Evolutionary conservation across 1,140 invertebrate genomes (phyloP), one percentile per base, ranked within the genome.

Genomic region (Orchesella cincta): DNA sequence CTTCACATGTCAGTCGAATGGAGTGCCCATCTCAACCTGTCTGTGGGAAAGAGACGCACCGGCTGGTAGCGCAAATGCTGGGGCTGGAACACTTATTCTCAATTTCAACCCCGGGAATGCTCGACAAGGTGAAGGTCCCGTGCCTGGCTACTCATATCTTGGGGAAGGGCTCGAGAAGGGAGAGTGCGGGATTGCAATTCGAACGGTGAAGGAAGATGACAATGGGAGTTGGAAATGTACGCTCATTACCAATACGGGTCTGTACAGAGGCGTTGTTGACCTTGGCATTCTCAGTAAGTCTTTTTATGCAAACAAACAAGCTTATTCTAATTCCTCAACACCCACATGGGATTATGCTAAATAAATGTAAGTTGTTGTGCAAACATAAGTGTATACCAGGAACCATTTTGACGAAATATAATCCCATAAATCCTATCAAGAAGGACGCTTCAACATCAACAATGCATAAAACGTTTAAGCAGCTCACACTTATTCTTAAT

Each of bases 221-320:
- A 76, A 74, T 74, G 76, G 73, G 35, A 64, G 51, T 33, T 82
- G 81, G 81, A 72, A 82, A 51, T 82, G 81, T 39, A 82, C 74
- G 29, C 73, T 82, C 1, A 72, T 80, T 28, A 33, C 74, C 18
- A 31, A 20, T 5, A 51, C 18, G 1, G 28, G 23, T 26, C n/a
- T 81, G 34, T 81, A 75, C 52, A 46, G 75, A 52, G 80, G 75
- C 54, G 31, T 28, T 18, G 78, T 81, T 39, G 29, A 74, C 35
- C 46, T 81, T 62, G 52, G 57, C 16, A 80, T 82, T 78, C 51
- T 80, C 20, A 76, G 81, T 82, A 80, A 82, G 73, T 74, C 23
- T n/a, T 36, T 8, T 36, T 73, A 39, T 36, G 2, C 8, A 23
- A 67, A 31, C 62, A 29, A 33, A 8, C 3, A 67, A 31, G 28